Base-by-base conservation (phyloP, 2,888 invertebrate genomes). In the Ellobium chinense region DNA sequence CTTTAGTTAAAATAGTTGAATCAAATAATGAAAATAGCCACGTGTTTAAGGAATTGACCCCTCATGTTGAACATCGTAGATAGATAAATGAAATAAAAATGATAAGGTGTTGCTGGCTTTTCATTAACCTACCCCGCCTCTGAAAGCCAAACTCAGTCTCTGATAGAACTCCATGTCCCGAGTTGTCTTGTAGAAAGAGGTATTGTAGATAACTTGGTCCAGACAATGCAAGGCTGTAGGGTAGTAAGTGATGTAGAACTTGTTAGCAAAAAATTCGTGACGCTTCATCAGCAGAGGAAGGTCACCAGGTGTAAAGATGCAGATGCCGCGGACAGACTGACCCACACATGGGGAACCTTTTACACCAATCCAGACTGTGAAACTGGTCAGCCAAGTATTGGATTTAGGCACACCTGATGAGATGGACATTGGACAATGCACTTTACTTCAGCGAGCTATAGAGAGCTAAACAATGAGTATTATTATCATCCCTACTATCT, bases 161-260 rank as follows among this genome's bases (percentile, higher is more conserved):
- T 37, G 34, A 65, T 75, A 75, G 24, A 46, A 29, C 21, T 62
- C 34, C 63, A 75, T 46, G 27, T 75, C 65, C 0, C 63, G 39
- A 9, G 60, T 36, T 4, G 18, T 37, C 21, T 39, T 14, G 1
- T 37, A 12, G 39, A 69, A 34, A 9, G 78, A 56, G 36, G 54
- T 37, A 29, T 78, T 78, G 36, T 74, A 78, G 21, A 82, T 68
- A 14, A 36, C 27, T 65, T 68, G 63, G 31, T 82, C 82, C 58
- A 82, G 70, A 21, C 82, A 82, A 56, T 82, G 74, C 24, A 82
- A 70, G 14, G 78, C 82, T 34, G 70, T 62, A 27, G 82, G 79
- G 3, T 79, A 62, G 34, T 66, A 29, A 27, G 7, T 58, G 70
- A 58, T 70, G 76, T 79, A 34, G 36, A 82, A 82, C 62, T 82